Evolutionary conservation across 2,888 invertebrate genomes (phyloP), one percentile per base, ranked within the genome.

Genomic region (Netelia virgata): DNA sequence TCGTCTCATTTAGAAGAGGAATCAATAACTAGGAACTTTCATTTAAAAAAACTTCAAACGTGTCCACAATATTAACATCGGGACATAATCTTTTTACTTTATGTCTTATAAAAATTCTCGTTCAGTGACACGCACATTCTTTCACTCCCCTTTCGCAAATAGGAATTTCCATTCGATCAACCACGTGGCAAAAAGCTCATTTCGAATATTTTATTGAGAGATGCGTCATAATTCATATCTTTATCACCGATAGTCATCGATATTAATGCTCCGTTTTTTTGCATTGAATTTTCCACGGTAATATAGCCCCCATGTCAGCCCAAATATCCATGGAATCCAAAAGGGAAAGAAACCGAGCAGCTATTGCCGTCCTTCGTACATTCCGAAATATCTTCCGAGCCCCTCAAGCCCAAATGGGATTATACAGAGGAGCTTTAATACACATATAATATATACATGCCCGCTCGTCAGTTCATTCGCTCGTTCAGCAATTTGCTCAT

Each of bases 251-350:
- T 69, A 55, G 73, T 69, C 61, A 63, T 68, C 72, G 55, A 47
- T 47, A 47, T 47, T 47, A 47, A 47, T 10, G 8, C 50, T 18
- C 61, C 41, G 36, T 36, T n/a, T 6, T 64, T 36, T 59, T 68
- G 57, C 73, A 28, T 83, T 78, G 55, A 78, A 69, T 83, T 73
- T 55, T 63, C 28, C 55, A 78, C 47, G 61, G 28, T 74, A 53
- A 73, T 81, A 69, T 73, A 43, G 50, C 23, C 28, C 8, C 20
- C 9, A 18, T 20, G 14, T 57, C 18, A 36, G 57, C 11, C 43
- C 8, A 18, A 73, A 77, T 82, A 66, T 72, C 73, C 72, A 70
- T n/a, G 36, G 14, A 36, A 74, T 16, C 41, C 10, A 43, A 47
- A n/a, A 47, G 23, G 36, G 16, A 16, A 72, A 69, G 16, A 78